Conservation (phyloP, 2,113 vertebrate species). For the Chaetorhynchus papuensis region DNA sequence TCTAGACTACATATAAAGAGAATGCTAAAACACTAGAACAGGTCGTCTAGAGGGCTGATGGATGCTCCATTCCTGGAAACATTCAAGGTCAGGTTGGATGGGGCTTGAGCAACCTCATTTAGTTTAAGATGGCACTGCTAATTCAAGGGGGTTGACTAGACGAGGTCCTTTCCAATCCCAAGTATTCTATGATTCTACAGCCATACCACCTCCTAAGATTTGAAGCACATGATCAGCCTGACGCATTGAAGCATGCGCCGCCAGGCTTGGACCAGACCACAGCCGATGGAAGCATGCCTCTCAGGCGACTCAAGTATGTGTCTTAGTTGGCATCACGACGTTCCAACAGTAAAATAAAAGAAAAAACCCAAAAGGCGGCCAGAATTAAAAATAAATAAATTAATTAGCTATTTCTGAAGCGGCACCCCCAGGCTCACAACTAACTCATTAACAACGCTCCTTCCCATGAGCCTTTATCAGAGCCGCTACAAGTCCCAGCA, state of each 20-base stretch:
- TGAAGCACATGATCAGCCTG: not conserved
- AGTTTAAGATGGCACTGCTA: not conserved
- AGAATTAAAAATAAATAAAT: not conserved
- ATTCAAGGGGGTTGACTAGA: not conserved
- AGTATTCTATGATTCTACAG: not conserved
- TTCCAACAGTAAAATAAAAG: not conserved
- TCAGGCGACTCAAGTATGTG: rapidly evolving
- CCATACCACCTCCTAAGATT: rapidly evolving
- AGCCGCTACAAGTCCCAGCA: not conserved
- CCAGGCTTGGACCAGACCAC: not conserved
- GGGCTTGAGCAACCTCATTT: not conserved
- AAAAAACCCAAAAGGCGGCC: not conserved
- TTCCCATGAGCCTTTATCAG: not conserved
- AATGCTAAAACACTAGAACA: not conserved
- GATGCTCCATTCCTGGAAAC: not conserved
- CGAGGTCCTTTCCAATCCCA: not conserved
- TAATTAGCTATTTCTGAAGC: not conserved
- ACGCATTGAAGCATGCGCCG: rapidly evolving
- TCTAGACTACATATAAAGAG: not conserved
- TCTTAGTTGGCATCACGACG: rapidly evolving
- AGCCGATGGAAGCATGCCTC: rapidly evolving
- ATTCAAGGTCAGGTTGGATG: not conserved
- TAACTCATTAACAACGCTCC: not conserved
- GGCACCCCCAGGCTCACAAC: not conserved
- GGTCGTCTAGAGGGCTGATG: not conserved